These are phyloP conservation scores for Oreochromis mossambicus DNA, from an alignment of 2,797 vertebrate species.

Conservation along the genomic window DNA sequence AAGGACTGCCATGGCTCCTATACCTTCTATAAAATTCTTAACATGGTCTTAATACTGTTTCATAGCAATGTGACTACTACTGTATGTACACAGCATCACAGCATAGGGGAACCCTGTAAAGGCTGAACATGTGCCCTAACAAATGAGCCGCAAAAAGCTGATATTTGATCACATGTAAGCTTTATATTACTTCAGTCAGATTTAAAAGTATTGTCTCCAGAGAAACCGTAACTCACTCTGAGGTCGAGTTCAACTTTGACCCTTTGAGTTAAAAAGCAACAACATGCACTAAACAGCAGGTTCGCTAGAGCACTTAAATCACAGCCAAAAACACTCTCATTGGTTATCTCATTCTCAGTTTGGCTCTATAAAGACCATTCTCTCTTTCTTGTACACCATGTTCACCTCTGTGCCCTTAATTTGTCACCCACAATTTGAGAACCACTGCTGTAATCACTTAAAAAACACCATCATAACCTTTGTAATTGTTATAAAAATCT, in stretches of 20 bases:
- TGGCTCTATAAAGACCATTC: neutral
- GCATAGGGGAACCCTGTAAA: neutral
- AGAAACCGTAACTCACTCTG: neutral
- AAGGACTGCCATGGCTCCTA: neutral
- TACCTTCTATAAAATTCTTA: neutral
- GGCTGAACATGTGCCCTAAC: neutral
- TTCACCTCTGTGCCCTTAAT: neutral
- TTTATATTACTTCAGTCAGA: neutral
- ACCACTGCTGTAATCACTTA: accelerated
- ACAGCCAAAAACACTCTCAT: neutral
- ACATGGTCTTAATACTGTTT: neutral
- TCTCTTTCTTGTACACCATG: neutral
- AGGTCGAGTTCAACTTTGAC: neutral
- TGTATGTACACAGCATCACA: neutral
- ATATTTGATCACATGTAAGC: neutral
- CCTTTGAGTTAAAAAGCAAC: neutral
- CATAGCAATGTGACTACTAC: neutral
- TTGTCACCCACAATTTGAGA: neutral
- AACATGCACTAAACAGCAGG: neutral
- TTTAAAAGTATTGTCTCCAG: neutral
- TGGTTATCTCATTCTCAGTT: neutral
- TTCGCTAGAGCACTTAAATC: neutral
- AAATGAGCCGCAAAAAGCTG: neutral
- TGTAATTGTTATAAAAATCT: neutral
- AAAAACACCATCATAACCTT: neutral